phyloP scores from a whole-genome alignment of 2,888 invertebrate genomes.

The Selenia dentaria region DNA sequence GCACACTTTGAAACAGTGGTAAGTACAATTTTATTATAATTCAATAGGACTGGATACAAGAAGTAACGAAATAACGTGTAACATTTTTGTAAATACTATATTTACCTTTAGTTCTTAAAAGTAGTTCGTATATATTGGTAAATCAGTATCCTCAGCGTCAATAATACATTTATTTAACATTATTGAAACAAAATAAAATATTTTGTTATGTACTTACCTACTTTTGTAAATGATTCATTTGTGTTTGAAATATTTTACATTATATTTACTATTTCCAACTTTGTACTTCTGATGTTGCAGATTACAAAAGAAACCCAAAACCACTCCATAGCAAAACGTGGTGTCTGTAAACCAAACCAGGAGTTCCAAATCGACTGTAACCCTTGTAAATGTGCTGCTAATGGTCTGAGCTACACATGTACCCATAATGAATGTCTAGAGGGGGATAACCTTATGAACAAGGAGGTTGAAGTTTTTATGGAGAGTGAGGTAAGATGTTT shows the following conservation, averaged over 20 bases:
- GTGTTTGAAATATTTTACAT: too few relatives aligned
- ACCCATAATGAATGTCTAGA: constrained; percentile 77
- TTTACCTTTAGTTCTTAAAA: too few relatives aligned
- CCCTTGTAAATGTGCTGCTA: constrained; percentile 77
- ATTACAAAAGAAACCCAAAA: background rate
- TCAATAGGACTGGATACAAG: too few relatives aligned
- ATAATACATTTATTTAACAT: too few relatives aligned
- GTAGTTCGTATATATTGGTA: too few relatives aligned
- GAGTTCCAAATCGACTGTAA: constrained; percentile 81
- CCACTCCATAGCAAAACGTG: constrained; percentile 45
- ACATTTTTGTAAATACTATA: too few relatives aligned
- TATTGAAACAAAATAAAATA: too few relatives aligned
- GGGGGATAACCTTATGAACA: constrained; percentile 40
- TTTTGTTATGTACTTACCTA: too few relatives aligned
- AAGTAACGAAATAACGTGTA: too few relatives aligned
- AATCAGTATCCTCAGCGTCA: too few relatives aligned
- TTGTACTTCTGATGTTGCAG: constrained; percentile 5
- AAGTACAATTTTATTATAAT: constrained; percentile 7
- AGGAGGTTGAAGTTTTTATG: constrained; percentile 75
- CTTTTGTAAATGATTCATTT: too few relatives aligned
- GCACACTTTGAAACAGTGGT: constrained; percentile 18
- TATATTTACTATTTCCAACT: too few relatives aligned
- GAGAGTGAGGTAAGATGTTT: constrained; percentile 54
- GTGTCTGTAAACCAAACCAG: constrained; percentile 73
- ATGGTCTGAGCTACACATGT: constrained; percentile 78